Conservation (phyloP, 2,113 vertebrate genomes). For the Chiloscyllium plagiosum region DNA sequence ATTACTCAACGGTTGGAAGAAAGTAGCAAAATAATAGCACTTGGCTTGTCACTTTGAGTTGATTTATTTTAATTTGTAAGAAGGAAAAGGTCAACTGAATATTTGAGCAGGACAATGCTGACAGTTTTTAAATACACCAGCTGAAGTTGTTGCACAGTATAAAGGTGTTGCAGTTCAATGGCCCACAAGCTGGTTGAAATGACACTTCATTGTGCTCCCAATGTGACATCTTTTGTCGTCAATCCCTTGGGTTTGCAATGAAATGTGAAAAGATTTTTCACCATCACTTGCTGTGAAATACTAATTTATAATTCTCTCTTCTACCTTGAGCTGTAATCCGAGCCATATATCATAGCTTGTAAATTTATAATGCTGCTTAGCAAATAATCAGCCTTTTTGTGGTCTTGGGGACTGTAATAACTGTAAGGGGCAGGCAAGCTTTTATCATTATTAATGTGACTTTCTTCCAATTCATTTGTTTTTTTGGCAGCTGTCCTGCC, state of each 20-base stretch:
- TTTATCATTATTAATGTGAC: not conserved
- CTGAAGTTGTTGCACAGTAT: not conserved
- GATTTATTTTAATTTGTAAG: not conserved
- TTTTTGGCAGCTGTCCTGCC: not conserved
- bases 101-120: not conserved
- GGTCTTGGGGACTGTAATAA: not conserved
- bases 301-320: not conserved
- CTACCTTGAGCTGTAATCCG: not conserved
- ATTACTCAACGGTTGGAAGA: not conserved
- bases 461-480: not conserved
- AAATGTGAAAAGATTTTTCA: not conserved
- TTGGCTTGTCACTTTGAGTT: not conserved
- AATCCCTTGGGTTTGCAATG: not conserved
- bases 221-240: not conserved
- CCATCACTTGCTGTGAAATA: not conserved
- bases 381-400: not conserved
- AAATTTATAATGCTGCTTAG: not conserved
- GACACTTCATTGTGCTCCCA: not conserved
- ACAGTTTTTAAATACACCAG: not conserved
- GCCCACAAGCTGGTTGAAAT: not conserved
- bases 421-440: not conserved
- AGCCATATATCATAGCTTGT: not conserved
- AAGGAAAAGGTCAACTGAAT: not conserved
- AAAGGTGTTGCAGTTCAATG: not conserved
- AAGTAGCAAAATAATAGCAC: not conserved